These are phyloP conservation scores for Gnathonemus echidnorhynchus DNA, from an alignment of 2,113 vertebrate genomes.

Conservation along the genomic window DNA sequence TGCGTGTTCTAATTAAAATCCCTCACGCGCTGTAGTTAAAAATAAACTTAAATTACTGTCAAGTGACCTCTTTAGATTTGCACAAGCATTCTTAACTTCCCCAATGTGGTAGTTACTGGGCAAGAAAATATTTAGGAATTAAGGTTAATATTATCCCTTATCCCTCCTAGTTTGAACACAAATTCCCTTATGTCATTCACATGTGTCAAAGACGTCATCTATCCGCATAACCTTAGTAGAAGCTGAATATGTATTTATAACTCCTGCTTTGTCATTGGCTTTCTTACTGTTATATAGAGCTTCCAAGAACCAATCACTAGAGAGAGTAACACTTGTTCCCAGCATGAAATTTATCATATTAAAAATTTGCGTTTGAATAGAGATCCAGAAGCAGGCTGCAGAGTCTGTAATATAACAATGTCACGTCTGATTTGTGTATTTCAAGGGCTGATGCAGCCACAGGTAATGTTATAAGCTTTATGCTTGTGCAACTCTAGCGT, in stretches of 20 bases:
- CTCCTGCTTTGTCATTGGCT: not conserved
- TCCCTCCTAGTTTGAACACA: not conserved
- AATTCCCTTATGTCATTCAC: not conserved
- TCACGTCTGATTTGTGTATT: not conserved
- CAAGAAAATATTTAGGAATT: slow-evolving; percentile 20
- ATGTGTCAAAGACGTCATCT: not conserved
- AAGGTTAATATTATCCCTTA: not conserved
- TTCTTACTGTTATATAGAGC: not conserved
- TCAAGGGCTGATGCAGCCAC: not conserved
- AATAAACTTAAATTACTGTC: slow-evolving; percentile 55
- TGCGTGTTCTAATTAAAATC: slow-evolving; percentile 58
- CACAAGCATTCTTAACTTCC: slow-evolving; percentile 6
- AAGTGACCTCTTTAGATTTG: slow-evolving; percentile 50
- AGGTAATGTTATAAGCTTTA: not conserved
- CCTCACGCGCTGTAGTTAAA: slow-evolving; percentile 48
- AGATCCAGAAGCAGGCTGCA: not conserved
- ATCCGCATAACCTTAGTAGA: not conserved
- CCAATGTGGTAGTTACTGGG: not conserved
- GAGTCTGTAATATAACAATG: not conserved
- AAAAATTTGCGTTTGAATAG: not conserved
- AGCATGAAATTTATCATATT: not conserved
- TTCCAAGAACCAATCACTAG: not conserved
- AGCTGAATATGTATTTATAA: not conserved
- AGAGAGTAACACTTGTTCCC: not conserved
- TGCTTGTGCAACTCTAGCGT: not conserved